Conservation (phyloP, 2,797 vertebrate species). For the Myotis daubentonii region DNA sequence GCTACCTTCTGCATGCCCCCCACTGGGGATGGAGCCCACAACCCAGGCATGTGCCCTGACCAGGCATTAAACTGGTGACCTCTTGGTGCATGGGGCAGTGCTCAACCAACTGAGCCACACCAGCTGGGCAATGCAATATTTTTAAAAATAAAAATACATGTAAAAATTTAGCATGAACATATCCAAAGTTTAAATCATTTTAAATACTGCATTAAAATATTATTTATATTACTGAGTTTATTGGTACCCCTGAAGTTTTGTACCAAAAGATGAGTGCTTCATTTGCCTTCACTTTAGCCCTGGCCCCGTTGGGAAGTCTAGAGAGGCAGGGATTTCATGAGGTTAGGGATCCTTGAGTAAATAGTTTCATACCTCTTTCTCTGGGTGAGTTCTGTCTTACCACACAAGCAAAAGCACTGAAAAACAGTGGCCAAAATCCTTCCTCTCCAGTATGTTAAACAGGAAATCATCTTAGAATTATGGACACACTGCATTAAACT, state of each 20-base stretch:
- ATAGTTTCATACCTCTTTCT: background rate
- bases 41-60: no score
- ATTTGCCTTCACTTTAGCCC: background rate
- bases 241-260: background rate
- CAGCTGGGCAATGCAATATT: background rate
- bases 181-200: slow-evolving; percentile 3
- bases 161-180: background rate
- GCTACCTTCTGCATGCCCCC: no score
- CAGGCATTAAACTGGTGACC: no score
- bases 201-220: slow-evolving; percentile 5
- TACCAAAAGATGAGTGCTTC: background rate
- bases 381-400: background rate
- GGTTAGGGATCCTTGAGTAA: background rate
- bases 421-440: background rate
- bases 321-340: background rate
- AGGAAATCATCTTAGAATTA: slow-evolving; percentile 39
- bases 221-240: background rate
- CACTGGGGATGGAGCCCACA: no score
- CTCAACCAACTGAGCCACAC: no score
- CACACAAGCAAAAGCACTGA: background rate
- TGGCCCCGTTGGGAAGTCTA: background rate
- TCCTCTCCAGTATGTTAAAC: background rate
- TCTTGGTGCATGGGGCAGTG: no score
- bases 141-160: background rate
- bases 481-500: background rate